Percentiles rank a stretch among this genome's conserved stretches.
Conservation (phyloP, 2,797 vertebrate species). For the Fundulus diaphanus region DNA sequence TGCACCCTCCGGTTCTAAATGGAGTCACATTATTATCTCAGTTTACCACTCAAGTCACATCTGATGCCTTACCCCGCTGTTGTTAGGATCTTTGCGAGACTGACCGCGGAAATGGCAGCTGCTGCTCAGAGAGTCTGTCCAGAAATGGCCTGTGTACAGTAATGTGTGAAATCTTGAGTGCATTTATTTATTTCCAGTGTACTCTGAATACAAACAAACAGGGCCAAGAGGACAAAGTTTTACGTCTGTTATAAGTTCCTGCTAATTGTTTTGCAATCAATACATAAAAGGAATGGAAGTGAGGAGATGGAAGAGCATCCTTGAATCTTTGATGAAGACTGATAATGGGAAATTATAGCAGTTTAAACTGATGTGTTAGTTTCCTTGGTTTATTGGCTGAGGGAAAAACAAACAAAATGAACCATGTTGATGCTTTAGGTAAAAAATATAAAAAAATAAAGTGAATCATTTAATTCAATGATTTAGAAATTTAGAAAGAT, state of each 20-base stretch:
- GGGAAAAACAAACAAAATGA: not conserved
- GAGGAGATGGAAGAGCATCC: conserved; percentile 5
- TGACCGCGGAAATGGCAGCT: conserved; percentile 11
- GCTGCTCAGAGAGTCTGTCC: conserved; percentile 8
- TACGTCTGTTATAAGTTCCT: conserved; percentile 13
- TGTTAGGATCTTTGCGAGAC: conserved; percentile 15
- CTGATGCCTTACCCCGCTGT: conserved; percentile 16
- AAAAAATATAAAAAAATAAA: too few species aligned
- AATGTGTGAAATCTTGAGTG: not conserved
- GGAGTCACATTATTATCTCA: conserved; percentile 47
- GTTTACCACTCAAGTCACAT: conserved; percentile 31
- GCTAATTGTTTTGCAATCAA: conserved; percentile 34
- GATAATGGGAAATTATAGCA: conserved; percentile 8
- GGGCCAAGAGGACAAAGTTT: not conserved
- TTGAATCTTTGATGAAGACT: conserved; percentile 30
- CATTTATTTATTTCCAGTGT: not conserved
- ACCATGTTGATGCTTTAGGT: not conserved
- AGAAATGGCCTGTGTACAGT: not conserved
- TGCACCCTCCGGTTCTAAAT: conserved; percentile 55
- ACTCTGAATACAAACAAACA: conserved; percentile 8
- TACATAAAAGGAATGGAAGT: conserved; percentile 10
- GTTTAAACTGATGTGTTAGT: not conserved
- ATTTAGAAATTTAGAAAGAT: too few species aligned
- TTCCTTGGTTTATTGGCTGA: not conserved
- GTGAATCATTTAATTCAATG: too few species aligned